Evolutionary conservation across 2,113 vertebrate genomes (phyloP).

Genomic region (Hypanus sabinus): DNA sequence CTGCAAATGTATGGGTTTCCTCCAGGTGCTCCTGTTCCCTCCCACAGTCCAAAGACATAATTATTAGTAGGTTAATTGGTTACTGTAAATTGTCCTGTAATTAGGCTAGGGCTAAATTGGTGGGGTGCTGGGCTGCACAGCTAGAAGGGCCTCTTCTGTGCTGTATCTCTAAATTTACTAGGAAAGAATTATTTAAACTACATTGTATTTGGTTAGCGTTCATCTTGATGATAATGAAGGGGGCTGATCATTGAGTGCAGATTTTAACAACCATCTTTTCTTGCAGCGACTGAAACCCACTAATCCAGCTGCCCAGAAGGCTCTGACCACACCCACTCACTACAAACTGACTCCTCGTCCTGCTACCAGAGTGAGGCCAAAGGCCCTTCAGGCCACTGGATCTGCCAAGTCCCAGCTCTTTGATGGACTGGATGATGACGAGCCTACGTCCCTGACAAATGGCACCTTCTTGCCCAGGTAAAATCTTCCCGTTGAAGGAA

Average conservation of each 20-base stretch:
- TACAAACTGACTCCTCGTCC: constrained; percentile 89
- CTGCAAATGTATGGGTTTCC: too few species aligned
- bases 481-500: constrained; percentile 30
- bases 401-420: constrained; percentile 85
- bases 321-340: constrained; percentile 82
- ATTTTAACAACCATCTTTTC: neutral
- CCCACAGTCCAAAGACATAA: too few species aligned
- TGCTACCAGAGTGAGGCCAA: constrained; percentile 79
- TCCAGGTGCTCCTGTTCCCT: too few species aligned
- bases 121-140: too few species aligned
- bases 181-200: neutral
- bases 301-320: constrained; percentile 91
- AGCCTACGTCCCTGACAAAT: constrained; percentile 67
- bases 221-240: neutral
- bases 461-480: constrained; percentile 89
- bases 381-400: constrained; percentile 73
- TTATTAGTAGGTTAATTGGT: too few species aligned
- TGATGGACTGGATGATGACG: constrained; percentile 86
- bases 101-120: too few species aligned
- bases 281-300: constrained; percentile 86
- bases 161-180: neutral
- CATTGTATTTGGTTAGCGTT: neutral
- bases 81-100: too few species aligned
- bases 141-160: too few species aligned
- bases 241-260: neutral